Conservation (phyloP, 2,797 vertebrate species). For the Ctenosaura bakeri region DNA sequence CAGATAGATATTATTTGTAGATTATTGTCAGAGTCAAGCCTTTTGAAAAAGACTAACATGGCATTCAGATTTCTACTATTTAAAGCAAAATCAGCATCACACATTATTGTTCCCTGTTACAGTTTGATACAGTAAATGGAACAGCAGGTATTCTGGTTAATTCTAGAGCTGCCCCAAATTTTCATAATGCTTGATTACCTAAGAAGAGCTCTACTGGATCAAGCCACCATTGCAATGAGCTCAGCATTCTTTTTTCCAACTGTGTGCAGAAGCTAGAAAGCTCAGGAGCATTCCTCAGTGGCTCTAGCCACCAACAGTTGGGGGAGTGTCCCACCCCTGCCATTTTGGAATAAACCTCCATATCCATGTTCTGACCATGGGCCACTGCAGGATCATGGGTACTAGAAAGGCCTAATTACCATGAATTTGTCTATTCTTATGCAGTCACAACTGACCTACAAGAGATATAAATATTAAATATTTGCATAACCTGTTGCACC, state of each 20-base stretch:
- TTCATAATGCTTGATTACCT: background rate
- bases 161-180: background rate
- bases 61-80: background rate
- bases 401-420: background rate
- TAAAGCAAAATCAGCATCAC: background rate
- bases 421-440: background rate
- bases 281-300: no score
- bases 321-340: no score
- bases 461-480: background rate
- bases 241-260: background rate
- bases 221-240: background rate
- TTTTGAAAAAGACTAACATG: background rate
- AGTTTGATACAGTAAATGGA: slow-evolving; percentile 1
- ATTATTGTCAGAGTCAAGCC: slow-evolving; percentile 9
- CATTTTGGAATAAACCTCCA: no score
- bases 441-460: background rate
- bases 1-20: slow-evolving; percentile 6
- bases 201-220: background rate
- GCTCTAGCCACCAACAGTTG: no score
- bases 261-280: background rate
- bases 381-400: background rate
- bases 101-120: background rate
- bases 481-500: no score
- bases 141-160: background rate
- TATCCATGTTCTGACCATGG: no score